These are phyloP conservation scores for Gobio gobio DNA, from an alignment of 2,113 vertebrate species.

Conservation along the genomic window DNA sequence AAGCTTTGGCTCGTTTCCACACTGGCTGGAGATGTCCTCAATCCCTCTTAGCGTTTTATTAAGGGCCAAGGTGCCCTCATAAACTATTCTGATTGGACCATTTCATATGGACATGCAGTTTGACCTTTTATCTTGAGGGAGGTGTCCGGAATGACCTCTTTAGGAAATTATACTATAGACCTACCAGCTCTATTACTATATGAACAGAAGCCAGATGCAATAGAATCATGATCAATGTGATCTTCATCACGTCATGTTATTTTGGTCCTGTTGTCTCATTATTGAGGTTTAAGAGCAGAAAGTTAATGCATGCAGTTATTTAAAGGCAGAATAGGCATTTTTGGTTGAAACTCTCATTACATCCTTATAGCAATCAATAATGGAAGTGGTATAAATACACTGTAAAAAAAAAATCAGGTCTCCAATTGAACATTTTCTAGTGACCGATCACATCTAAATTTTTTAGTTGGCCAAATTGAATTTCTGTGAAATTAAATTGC, in stretches of 20 bases:
- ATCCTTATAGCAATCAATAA: too few species aligned
- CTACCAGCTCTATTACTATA: background rate
- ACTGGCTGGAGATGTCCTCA: conserved; percentile 21
- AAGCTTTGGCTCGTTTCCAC: conserved; percentile 38
- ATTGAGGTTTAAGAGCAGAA: conserved; percentile 9
- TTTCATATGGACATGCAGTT: conserved; percentile 7
- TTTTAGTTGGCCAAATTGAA: too few species aligned
- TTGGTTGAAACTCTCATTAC: too few species aligned
- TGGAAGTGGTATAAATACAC: too few species aligned
- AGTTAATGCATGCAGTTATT: conserved; percentile 1
- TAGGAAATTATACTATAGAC: background rate
- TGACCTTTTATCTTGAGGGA: conserved; percentile 9
- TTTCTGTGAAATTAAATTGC: too few species aligned
- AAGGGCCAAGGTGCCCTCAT: conserved; percentile 42
- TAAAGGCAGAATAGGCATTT: background rate
- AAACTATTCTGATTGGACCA: conserved; percentile 37
- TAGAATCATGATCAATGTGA: background rate
- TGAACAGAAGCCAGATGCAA: background rate
- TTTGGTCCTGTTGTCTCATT: conserved; percentile 18
- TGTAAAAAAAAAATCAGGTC: too few species aligned
- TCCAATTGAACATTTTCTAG: too few species aligned
- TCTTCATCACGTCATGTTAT: background rate
- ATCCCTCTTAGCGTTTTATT: conserved; percentile 29
- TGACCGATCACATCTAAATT: too few species aligned
- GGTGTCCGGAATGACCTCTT: background rate